Evolutionary conservation across 2,797 vertebrate genomes (phyloP), one percentile per base, ranked within the genome.

Genomic region (Pristis pectinata): DNA sequence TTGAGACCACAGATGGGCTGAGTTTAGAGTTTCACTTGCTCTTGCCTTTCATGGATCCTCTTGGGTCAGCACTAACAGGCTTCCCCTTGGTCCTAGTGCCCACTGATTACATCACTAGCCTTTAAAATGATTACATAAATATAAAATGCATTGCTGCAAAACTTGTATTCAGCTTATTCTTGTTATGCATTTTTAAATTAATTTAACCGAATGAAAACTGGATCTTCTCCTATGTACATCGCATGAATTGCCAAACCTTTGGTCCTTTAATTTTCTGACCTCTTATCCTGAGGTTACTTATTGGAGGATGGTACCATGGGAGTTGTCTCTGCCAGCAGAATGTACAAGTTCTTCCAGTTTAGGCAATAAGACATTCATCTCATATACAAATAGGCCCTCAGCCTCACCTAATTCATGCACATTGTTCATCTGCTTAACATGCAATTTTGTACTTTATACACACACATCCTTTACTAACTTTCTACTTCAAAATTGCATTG

Each of bases 1-100:
- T 72, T 49, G 34, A 93, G 67, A 93, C 41, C 44, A 41, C 22
- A 93, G 41, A 93, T 93, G 37, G 41, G 70, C 91, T 72, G 41
- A 49, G 91, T 93, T 41, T 93, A 30, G 91, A 49, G 91, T 70
- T 93, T 93, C 91, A 72, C 30, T 72, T 93, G 67, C 34, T 67
- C 67, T 72, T 72, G 67, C 11, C 24, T 67, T 93, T 93, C 64
- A 64, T 92, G n/a, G 15, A 91, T 91, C 24, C n/a, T 37, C 61
- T 27, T 70, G 22, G 37, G 61, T 92, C 64, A 70, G 27, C 37
- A 93, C 24, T 70, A 24, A 64, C 44, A 49, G 67, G 41, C 91
- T 44, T 49, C 37, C 24, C 41, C 37, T 72, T 0, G 82, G 24
- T 93, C 91, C 41, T 49, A 93, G 72, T 41, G 24, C 3, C 37